Base-by-base conservation (phyloP, 2,797 vertebrate genomes). In the Neoniphon sammara region DNA sequence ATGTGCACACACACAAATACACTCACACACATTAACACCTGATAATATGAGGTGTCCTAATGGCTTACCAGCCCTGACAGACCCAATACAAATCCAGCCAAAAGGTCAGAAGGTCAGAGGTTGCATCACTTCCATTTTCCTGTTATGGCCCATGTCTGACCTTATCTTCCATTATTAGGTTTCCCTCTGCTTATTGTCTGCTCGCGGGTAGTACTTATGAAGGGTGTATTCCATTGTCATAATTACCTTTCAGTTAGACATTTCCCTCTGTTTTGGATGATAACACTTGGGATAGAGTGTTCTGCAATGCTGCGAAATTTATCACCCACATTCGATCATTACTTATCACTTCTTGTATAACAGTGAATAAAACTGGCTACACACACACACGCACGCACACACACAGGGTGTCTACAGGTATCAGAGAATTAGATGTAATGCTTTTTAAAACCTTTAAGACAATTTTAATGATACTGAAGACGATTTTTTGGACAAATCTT, bases 91-190 rank as follows among this genome's bases (percentile, higher is more conserved):
- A 36, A 84, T 76, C 57, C 69, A 65, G 53, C 34, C 52, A 55
- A 27, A 60, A 65, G 63, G 60, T 83, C 76, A 76, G 42, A 23
- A 39, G 34, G 57, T 46, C 56, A 69, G 9, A 42, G 18, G 49
- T 27, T 73, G 47, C 73, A 77, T 70, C 62, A 63, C 63, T 80
- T 82, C 72, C 72, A 72, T 69, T 62, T 14, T 80, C 59, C 64
- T 64, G 61, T 54, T 47, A 30, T 77, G 61, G 59, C 25, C 25
- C 25, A 27, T 27, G 25, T 74, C 61, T n/a, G 46, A 7, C 17
- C 25, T n/a, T 34, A 25, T 10, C 23, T 64, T 66, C 53, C n/a
- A 25, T 69, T 46, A 73, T 66, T 68, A 56, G 25, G 58, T 85
- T 67, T 59, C 39, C 31, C 46, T 59, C 44, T 49, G 66, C 3